Base-by-base conservation (phyloP, 1,140 invertebrate species). In the Ditylenchus dipsaci region DNA sequence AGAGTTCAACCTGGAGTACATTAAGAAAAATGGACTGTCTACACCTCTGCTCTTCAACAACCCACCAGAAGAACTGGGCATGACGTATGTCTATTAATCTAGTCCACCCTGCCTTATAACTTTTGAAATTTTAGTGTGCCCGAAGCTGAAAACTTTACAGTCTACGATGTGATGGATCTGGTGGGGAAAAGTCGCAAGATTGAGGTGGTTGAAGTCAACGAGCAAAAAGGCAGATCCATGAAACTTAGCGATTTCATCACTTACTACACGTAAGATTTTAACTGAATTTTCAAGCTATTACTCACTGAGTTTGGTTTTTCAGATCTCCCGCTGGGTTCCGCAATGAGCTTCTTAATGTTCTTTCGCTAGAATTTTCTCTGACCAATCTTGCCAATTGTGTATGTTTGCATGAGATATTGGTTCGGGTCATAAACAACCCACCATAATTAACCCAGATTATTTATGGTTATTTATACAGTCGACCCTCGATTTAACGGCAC, bases 291-390 rank as follows among this genome's bases (percentile, higher is more conserved):
- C 17, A 15, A 5, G 27, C 67, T 1, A 1, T 8, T 0, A 26
- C 5, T 61, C 21, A 63, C 74, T 61, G 8, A 43, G 5, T 19
- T n/a, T n/a, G n/a, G 43, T n/a, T 61, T 65, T 65, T 57, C 33
- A 65, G 63, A 19, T 21, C 23, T n/a, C 38, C 63, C 7, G 3
- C 26, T 21, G 60, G 45, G 45, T 56, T 74, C 1, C 56, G 81
- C 3, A 23, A 60, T 26, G 63, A 65, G 38, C 59, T 77, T 0
- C 74, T 73, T 57, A 82, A 82, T 59, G 71, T 82, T 21, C 75
- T 83, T 33, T 82, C 77, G 13, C 73, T 83, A 23, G 81, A 82
- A 61, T 79, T 77, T 33, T 73, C 65, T 8, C 19, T 19, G 21
- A 71, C 69, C 13, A 65, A 68, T 11, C 49, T 71, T 29, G 69